phyloP scores from a whole-genome alignment of 2,113 vertebrate genomes.

The Rynchops niger region DNA sequence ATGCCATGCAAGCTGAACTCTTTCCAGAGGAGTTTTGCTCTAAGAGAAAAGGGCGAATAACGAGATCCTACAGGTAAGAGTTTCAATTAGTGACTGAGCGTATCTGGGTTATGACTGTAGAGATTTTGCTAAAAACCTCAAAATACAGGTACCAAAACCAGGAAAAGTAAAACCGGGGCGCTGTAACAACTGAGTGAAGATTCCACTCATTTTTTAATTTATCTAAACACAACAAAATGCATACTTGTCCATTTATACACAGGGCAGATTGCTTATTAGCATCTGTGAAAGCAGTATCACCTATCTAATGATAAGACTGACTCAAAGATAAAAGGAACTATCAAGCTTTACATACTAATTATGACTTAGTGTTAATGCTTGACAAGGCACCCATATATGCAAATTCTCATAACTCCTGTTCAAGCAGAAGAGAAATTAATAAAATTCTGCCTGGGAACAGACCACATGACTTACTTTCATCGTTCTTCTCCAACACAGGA shows the following conservation, averaged over 20 bases:
- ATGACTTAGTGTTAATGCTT: background rate
- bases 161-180: background rate
- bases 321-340: background rate
- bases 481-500: background rate
- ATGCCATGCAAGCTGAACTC: conserved; percentile 15
- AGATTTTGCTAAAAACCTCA: background rate
- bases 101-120: background rate
- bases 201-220: background rate
- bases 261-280: background rate
- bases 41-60: background rate
- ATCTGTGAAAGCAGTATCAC: background rate
- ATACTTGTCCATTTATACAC: background rate
- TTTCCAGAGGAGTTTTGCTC: background rate
- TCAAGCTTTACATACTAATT: background rate
- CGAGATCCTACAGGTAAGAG: background rate
- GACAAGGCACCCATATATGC: background rate
- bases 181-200: background rate
- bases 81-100: background rate
- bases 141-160: background rate
- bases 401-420: background rate
- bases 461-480: background rate
- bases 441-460: background rate
- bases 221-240: background rate
- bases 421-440: background rate
- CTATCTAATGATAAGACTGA: background rate